Conservation (phyloP, 1,140 invertebrate species). For the Pteromalus puparum region DNA sequence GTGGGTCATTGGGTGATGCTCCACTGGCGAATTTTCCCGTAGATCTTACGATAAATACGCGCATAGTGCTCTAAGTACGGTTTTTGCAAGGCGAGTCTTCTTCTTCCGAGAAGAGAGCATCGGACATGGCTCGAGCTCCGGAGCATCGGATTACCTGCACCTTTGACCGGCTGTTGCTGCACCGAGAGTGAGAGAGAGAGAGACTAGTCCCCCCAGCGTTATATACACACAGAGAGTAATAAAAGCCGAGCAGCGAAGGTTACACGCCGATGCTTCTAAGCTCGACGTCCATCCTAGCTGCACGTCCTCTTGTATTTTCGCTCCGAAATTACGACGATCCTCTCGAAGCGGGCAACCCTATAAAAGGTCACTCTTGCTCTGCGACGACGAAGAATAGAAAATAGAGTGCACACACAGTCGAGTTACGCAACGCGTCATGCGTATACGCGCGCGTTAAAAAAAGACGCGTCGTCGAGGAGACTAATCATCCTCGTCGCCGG, state of each 20-base stretch:
- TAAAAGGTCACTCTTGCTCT: neutral
- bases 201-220: no score
- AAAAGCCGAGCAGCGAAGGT: no score
- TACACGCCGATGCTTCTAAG: neutral
- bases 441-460: no score
- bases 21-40: neutral
- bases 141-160: neutral
- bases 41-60: no score
- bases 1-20: neutral
- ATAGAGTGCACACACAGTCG: neutral
- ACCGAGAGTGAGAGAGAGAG: no score
- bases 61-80: no score
- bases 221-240: no score
- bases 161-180: no score
- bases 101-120: neutral
- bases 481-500: no score
- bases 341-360: no score
- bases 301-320: neutral
- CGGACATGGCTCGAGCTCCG: neutral
- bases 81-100: neutral
- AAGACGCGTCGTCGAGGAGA: no score
- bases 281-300: neutral
- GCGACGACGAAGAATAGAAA: neutral
- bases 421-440: constrained; percentile 41
- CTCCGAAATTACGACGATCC: no score